Evolutionary conservation across 92 coral and sea anemone species (phyloP).

Genomic region (Umimayanthus chanpuru): DNA sequence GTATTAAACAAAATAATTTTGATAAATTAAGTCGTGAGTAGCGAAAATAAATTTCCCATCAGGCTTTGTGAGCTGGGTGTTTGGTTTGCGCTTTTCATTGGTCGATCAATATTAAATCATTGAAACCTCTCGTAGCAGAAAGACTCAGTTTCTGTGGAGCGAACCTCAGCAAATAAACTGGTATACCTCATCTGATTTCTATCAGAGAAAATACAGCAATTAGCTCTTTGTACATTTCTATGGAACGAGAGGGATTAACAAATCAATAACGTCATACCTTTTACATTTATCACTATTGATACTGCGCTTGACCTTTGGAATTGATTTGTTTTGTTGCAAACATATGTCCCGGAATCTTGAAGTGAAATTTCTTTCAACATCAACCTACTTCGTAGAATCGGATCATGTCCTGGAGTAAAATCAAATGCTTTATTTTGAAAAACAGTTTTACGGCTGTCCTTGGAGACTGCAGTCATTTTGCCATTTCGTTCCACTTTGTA

Average conservation of each 20-base stretch:
- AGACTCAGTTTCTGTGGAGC: too few species aligned
- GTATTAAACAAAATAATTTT: too few species aligned
- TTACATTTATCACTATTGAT: conserved; percentile 54
- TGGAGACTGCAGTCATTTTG: conserved; percentile 5
- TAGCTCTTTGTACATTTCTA: too few species aligned
- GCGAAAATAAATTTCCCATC: too few species aligned
- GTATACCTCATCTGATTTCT: too few species aligned
- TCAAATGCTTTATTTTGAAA: background rate
- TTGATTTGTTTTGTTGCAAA: conserved; percentile 67
- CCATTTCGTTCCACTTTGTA: conserved; percentile 48
- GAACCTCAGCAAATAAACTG: too few species aligned
- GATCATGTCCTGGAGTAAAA: background rate
- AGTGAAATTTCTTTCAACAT: conserved; percentile 38
- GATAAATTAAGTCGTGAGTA: too few species aligned
- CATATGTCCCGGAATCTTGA: conserved; percentile 69
- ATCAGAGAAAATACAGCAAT: background rate
- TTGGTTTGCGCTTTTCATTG: too few species aligned
- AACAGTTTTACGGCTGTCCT: background rate
- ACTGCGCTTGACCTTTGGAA: conserved; percentile 42
- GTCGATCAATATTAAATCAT: too few species aligned
- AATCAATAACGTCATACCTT: conserved; percentile 54
- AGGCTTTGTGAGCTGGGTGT: too few species aligned
- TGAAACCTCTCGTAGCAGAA: too few species aligned
- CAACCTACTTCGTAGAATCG: conserved; percentile 1
- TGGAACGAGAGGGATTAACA: background rate